phyloP scores from a whole-genome alignment of 2,888 invertebrate genomes.

The Auanema sp. region DNA sequence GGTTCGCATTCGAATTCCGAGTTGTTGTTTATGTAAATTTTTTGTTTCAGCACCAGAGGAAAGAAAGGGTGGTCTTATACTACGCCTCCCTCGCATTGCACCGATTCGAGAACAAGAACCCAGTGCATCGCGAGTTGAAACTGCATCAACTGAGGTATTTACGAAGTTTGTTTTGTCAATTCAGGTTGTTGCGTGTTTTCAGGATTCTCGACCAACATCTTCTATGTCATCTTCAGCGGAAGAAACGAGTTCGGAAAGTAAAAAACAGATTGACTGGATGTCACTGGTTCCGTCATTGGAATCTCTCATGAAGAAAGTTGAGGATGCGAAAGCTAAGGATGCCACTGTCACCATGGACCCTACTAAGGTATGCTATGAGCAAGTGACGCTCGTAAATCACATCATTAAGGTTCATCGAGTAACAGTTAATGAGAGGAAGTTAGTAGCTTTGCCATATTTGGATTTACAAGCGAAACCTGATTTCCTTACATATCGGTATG shows the following conservation, averaged over 20 bases:
- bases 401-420: conserved; percentile 27
- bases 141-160: not conserved
- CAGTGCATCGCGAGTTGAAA: not conserved
- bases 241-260: conserved; percentile 1
- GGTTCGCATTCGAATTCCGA: not conserved
- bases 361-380: conserved; percentile 16
- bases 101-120: conserved; percentile 11
- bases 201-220: conserved; percentile 9
- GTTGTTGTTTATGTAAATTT: conserved; percentile 3
- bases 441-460: conserved; percentile 49
- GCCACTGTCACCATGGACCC: conserved; percentile 24
- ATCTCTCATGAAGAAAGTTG: conserved; percentile 29
- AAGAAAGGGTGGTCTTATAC: conserved; percentile 23
- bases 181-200: not conserved
- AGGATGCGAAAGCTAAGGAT: conserved; percentile 25
- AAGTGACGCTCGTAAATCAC: not conserved
- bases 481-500: conserved; percentile 47
- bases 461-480: conserved; percentile 45
- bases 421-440: conserved; percentile 27
- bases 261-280: conserved; percentile 35
- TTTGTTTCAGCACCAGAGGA: conserved; percentile 18
- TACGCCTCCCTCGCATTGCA: conserved; percentile 15
- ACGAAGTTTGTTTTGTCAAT: not conserved
- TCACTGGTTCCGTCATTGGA: conserved; percentile 42
- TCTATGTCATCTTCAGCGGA: not conserved